Evolutionary conservation across 2,113 vertebrate species (phyloP).

Genomic region (Nannobrachium achirus): DNA sequence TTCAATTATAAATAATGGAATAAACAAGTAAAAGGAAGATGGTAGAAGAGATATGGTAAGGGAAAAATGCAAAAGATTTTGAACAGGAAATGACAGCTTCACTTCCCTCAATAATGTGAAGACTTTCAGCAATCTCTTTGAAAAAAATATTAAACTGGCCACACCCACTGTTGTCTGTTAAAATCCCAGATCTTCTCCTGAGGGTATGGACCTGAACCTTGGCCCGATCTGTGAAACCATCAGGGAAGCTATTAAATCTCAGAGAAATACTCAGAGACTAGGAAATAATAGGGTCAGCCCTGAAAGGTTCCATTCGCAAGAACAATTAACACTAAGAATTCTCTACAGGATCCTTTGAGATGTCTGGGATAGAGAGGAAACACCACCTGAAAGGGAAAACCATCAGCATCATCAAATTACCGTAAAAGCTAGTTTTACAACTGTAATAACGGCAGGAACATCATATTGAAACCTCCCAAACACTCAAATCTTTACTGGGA

Average conservation of each 20-base stretch:
- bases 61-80: background rate
- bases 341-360: slow-evolving; percentile 23
- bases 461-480: slow-evolving; percentile 30
- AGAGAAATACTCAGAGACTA: slow-evolving; percentile 23
- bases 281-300: slow-evolving; percentile 15
- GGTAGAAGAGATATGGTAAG: background rate
- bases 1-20: slow-evolving; percentile 14
- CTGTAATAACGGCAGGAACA: slow-evolving; percentile 31
- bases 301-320: slow-evolving; percentile 33
- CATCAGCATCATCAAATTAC: slow-evolving; percentile 16
- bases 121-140: background rate
- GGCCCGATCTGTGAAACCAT: slow-evolving; percentile 41
- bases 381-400: slow-evolving; percentile 4
- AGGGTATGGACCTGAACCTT: slow-evolving; percentile 22
- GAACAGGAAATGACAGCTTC: background rate
- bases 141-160: slow-evolving; percentile 5
- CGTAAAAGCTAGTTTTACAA: background rate
- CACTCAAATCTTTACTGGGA: slow-evolving; percentile 9
- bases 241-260: slow-evolving; percentile 41
- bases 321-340: slow-evolving; percentile 34
- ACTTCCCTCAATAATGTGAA: background rate
- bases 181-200: slow-evolving; percentile 1
- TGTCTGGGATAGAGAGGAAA: background rate
- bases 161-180: slow-evolving; percentile 5
- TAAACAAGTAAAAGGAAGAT: background rate